Evolutionary conservation across 2,797 vertebrate species (phyloP).

Genomic region (Microhierax caerulescens): DNA sequence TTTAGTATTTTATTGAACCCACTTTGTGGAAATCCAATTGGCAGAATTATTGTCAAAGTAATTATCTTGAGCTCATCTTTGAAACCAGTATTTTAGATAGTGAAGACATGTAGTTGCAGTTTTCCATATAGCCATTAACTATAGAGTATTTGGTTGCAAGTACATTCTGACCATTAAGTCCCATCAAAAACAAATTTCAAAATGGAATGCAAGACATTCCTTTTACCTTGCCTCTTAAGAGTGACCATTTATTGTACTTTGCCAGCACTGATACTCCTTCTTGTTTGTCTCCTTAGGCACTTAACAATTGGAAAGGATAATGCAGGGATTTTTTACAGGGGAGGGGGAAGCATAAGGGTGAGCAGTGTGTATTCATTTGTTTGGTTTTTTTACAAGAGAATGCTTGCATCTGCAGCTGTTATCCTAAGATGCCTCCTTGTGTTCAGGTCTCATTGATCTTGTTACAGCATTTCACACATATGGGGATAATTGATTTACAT

Average conservation of each 20-base stretch:
- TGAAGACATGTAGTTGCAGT: neutral
- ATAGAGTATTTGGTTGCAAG: neutral
- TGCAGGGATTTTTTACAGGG: neutral
- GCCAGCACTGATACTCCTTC: neutral
- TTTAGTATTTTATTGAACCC: constrained; percentile 17
- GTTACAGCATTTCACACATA: constrained; percentile 42
- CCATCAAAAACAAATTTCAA: constrained; percentile 7
- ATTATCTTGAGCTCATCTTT: constrained; percentile 25
- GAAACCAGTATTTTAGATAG: neutral
- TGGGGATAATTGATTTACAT: constrained; percentile 34
- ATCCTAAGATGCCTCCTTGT: constrained; percentile 72
- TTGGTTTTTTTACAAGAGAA: neutral
- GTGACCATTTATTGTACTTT: neutral
- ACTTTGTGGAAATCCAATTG: constrained; percentile 27
- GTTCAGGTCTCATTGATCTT: constrained; percentile 66
- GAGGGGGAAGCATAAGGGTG: neutral
- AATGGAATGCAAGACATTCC: neutral
- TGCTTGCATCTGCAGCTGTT: constrained; percentile 55
- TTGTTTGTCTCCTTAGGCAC: neutral
- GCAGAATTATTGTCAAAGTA: constrained; percentile 42
- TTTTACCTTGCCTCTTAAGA: neutral
- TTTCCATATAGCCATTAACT: constrained; percentile 12
- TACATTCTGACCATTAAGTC: neutral
- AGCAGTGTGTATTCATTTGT: neutral
- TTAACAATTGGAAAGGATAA: neutral